Evolutionary conservation across 2,888 invertebrate genomes (phyloP).

Genomic region (Folsomia candida): DNA sequence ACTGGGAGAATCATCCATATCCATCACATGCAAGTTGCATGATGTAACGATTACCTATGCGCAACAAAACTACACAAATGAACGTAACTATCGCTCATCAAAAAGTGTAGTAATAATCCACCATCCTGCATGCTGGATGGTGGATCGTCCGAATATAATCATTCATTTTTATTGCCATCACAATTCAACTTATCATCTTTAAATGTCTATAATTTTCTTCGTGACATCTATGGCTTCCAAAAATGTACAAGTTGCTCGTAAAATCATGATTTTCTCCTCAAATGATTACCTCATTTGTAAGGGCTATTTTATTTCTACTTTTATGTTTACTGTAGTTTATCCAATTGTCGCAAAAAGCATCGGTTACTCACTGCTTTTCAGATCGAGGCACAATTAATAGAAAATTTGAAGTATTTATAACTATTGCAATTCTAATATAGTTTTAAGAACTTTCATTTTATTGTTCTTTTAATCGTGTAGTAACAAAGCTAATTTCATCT

Average conservation of each 20-base stretch:
- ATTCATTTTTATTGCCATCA: slow-evolving; percentile 17
- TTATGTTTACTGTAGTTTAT: neutral
- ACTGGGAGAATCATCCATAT: slow-evolving; percentile 5
- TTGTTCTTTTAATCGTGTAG: no score
- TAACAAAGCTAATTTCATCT: no score
- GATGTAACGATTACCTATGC: slow-evolving; percentile 39
- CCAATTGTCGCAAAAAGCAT: neutral
- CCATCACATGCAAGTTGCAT: no score
- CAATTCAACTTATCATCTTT: slow-evolving; percentile 17
- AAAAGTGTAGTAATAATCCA: slow-evolving; percentile 21
- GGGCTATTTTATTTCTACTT: neutral
- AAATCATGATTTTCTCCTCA: neutral
- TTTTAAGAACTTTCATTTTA: no score
- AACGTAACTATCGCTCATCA: slow-evolving; percentile 50
- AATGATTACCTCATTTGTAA: neutral
- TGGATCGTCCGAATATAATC: slow-evolving; percentile 7
- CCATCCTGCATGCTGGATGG: neutral
- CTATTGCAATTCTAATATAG: no score
- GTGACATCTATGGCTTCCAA: neutral
- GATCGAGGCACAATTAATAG: no score
- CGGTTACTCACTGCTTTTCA: no score
- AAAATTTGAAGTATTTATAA: no score
- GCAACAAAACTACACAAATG: slow-evolving; percentile 39
- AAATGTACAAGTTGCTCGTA: neutral
- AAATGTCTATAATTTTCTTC: slow-evolving; percentile 15